These are phyloP conservation scores for Zonitis immaculata DNA, from an alignment of 2,888 invertebrate genomes.

Conservation along the genomic window DNA sequence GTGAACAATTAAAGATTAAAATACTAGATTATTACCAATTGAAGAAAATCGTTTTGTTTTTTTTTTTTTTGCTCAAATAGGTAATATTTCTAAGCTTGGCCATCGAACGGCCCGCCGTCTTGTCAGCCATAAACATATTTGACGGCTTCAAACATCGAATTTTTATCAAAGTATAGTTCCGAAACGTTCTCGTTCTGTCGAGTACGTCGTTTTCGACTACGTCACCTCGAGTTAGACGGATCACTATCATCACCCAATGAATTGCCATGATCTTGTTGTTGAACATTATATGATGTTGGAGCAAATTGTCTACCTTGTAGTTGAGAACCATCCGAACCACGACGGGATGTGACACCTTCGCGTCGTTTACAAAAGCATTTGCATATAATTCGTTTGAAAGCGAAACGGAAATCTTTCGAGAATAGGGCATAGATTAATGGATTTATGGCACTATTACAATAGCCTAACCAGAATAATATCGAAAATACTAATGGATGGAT, in stretches of 20 bases:
- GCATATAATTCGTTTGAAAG: constrained; percentile 89
- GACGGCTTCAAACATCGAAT: constrained; percentile 43
- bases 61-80: not conserved
- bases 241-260: constrained; percentile 57
- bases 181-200: constrained; percentile 23
- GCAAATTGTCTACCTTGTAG: constrained; percentile 51
- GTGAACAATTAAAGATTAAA: constrained; percentile 23
- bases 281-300: constrained; percentile 55
- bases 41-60: too few relatives aligned
- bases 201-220: constrained; percentile 37
- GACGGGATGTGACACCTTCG: constrained; percentile 46
- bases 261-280: constrained; percentile 52
- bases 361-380: constrained; percentile 67
- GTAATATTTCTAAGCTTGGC: not conserved
- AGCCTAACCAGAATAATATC: constrained; percentile 94
- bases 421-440: constrained; percentile 93
- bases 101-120: not conserved
- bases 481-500: constrained; percentile 83
- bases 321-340: constrained; percentile 56
- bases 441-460: constrained; percentile 95
- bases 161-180: constrained; percentile 40
- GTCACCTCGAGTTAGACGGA: constrained; percentile 56
- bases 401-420: constrained; percentile 88
- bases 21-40: too few relatives aligned
- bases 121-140: constrained; percentile 46